Evolutionary conservation across 2,888 invertebrate genomes (phyloP).

Genomic region (Drosophila prostipennis): DNA sequence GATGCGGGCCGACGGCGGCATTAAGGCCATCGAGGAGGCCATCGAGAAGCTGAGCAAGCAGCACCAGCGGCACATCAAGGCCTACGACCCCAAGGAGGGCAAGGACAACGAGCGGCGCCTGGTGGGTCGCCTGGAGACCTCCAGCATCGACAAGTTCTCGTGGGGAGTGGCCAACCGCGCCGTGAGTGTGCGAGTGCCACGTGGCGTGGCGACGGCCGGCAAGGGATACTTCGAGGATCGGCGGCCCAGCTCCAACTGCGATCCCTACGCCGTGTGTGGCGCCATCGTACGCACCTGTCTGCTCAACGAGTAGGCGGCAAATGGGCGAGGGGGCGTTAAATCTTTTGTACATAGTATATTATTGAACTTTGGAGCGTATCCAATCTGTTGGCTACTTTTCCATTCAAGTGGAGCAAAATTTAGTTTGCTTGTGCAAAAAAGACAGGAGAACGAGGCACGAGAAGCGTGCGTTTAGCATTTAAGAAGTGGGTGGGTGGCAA

Average conservation of each 20-base stretch:
- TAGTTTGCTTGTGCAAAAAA: conserved; percentile 52
- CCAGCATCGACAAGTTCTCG: conserved; percentile 88
- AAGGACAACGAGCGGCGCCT: conserved; percentile 91
- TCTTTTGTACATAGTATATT: conserved; percentile 31
- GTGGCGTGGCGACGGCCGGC: conserved; percentile 88
- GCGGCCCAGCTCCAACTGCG: conserved; percentile 90
- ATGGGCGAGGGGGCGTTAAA: conserved; percentile 14
- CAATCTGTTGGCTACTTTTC: conserved; percentile 25
- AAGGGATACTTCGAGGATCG: conserved; percentile 92
- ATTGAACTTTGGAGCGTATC: conserved; percentile 23
- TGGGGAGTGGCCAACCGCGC: conserved; percentile 88
- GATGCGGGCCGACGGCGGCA: conserved; percentile 91
- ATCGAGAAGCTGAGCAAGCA: conserved; percentile 90
- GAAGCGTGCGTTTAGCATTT: conserved; percentile 55
- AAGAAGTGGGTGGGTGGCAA: conserved; percentile 46
- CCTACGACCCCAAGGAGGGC: conserved; percentile 91
- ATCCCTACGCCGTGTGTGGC: conserved; percentile 89
- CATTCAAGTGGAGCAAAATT: conserved; percentile 31
- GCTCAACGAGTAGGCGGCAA: conserved; percentile 64
- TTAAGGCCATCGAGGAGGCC: conserved; percentile 89
- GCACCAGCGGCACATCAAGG: conserved; percentile 90
- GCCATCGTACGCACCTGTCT: conserved; percentile 86
- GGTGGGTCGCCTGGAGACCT: conserved; percentile 91
- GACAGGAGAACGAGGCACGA: conserved; percentile 44
- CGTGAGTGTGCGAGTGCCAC: conserved; percentile 90